Conservation (phyloP, 2,888 invertebrate genomes). For the Diplolepis rosae region DNA sequence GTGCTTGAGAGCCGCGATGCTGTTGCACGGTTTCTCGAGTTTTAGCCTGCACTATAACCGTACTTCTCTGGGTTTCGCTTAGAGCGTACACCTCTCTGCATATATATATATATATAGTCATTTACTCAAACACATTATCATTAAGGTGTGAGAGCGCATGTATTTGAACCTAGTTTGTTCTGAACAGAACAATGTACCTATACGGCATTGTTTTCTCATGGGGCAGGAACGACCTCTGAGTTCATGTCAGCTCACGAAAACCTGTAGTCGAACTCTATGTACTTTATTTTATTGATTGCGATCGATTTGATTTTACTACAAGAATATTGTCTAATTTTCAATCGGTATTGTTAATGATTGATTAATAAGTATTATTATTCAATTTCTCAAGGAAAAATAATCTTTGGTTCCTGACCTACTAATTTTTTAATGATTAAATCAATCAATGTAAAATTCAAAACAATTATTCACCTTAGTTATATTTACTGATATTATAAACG, state of each 20-base stretch:
- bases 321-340: too few relatives aligned
- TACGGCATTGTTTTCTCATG: constrained; percentile 15
- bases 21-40: constrained; percentile 42
- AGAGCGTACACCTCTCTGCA: constrained; percentile 4
- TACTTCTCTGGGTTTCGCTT: constrained; percentile 1
- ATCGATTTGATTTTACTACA: too few relatives aligned
- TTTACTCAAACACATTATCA: not conserved
- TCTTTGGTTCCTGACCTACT: too few relatives aligned
- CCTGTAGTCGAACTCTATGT: not conserved
- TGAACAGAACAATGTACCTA: not conserved
- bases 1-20: constrained; percentile 54
- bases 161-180: constrained; percentile 1
- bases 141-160: not conserved
- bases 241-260: not conserved
- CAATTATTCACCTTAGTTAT: too few relatives aligned
- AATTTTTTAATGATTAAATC: too few relatives aligned
- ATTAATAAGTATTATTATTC: too few relatives aligned
- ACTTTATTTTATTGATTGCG: too few relatives aligned
- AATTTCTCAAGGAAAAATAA: too few relatives aligned
- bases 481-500: too few relatives aligned
- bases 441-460: too few relatives aligned
- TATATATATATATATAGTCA: not conserved
- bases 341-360: too few relatives aligned
- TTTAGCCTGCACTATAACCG: constrained; percentile 12
- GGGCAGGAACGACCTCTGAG: constrained; percentile 13